Percentiles rank a stretch among this genome's conserved stretches.
Conservation (phyloP, 2,797 vertebrate species). For the Pseudochirops corinnae region DNA sequence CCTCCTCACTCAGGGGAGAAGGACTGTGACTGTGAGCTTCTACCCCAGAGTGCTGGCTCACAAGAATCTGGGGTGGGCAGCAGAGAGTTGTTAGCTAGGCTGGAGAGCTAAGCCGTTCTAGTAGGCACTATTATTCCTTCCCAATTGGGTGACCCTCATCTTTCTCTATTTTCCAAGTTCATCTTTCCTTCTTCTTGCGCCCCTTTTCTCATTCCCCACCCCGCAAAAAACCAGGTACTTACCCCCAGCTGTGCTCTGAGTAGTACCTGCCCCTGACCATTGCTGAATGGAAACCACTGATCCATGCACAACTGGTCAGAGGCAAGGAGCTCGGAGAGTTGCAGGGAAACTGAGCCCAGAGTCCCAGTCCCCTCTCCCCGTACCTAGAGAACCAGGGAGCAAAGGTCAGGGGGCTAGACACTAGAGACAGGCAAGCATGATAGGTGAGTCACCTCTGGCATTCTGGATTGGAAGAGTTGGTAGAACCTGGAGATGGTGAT, state of each 20-base stretch:
- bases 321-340: constrained; percentile 88
- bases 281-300: constrained; percentile 89
- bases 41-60: constrained; percentile 80
- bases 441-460: background rate
- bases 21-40: constrained; percentile 74
- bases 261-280: constrained; percentile 89
- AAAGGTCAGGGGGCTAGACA: background rate
- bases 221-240: constrained; percentile 49
- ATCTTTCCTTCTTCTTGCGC: background rate
- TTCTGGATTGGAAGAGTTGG: background rate
- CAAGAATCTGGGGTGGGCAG: constrained; percentile 77
- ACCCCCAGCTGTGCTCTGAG: constrained; percentile 92
- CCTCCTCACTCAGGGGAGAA: constrained; percentile 70
- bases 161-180: background rate
- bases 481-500: background rate
- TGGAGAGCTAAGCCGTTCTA: background rate
- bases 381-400: constrained; percentile 72
- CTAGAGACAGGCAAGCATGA: background rate
- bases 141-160: background rate
- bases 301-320: constrained; percentile 89
- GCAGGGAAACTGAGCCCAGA: constrained; percentile 88
- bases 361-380: constrained; percentile 79
- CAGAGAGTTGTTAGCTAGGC: background rate
- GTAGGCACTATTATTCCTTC: background rate
- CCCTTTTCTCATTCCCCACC: background rate